A percentile compares a stretch with the other conserved stretches of the same genome.
Conservation (phyloP, 2,113 vertebrate genomes). For the Chitala chitala region DNA sequence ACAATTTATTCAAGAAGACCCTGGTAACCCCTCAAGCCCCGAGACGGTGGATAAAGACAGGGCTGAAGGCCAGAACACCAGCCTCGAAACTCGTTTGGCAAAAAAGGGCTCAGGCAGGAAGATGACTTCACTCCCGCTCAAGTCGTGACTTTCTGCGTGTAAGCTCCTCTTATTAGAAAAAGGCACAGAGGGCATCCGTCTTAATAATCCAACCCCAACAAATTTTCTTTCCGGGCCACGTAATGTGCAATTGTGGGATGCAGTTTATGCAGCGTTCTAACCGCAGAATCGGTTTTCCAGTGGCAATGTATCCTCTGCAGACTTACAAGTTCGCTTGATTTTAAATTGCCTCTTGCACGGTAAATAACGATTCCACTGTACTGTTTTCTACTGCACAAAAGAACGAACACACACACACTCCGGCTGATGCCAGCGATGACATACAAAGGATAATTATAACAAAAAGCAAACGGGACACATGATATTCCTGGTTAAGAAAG, state of each 20-base stretch:
- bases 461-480: neutral
- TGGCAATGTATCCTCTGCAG: neutral
- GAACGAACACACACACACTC: neutral
- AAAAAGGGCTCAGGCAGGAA: neutral
- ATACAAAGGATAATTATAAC: neutral
- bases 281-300: neutral
- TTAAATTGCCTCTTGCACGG: neutral
- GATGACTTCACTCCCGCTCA: neutral
- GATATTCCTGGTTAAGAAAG: no score
- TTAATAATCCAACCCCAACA: neutral
- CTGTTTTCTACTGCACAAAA: neutral
- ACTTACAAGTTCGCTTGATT: neutral
- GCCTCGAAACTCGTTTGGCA: no score
- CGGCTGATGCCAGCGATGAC: neutral
- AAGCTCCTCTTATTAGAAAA: neutral
- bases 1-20: neutral
- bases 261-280: neutral
- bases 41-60: neutral
- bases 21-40: neutral
- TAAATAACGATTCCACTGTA: neutral
- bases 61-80: neutral
- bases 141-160: neutral
- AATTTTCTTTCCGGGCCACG: no score
- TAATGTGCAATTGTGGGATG: neutral
- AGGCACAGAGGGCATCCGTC: no score